Percentiles rank a stretch among this genome's conserved stretches.
phyloP scores from a whole-genome alignment of 2,888 invertebrate genomes.

The Hirtodrosophila confusa region DNA sequence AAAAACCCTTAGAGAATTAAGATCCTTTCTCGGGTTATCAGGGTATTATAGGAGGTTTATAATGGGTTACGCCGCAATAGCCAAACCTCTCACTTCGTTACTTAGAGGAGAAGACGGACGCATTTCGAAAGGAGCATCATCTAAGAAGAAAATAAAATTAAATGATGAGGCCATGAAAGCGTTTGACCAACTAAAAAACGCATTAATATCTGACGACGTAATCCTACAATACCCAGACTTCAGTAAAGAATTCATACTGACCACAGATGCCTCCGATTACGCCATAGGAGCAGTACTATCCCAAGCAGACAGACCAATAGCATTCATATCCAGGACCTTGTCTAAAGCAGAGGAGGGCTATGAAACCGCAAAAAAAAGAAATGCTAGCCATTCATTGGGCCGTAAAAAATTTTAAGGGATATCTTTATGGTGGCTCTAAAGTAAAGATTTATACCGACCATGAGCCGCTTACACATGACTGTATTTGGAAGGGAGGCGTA shows the following conservation, averaged over 20 bases:
- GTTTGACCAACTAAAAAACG: conserved; percentile 4
- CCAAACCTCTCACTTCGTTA: conserved; percentile 5
- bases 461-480: conserved; percentile 17
- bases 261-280: conserved; percentile 10
- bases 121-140: conserved; percentile 1
- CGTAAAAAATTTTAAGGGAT: neutral
- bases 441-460: conserved; percentile 15
- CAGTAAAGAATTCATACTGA: conserved; percentile 6
- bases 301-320: conserved; percentile 1
- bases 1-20: conserved; percentile 11
- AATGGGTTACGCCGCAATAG: neutral
- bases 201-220: conserved; percentile 1
- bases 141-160: neutral
- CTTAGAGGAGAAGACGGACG: conserved; percentile 15
- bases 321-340: conserved; percentile 1
- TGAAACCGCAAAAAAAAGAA: neutral
- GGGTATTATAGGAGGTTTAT: conserved; percentile 15
- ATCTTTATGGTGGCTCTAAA: neutral
- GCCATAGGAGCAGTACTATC: conserved; percentile 4
- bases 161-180: conserved; percentile 6
- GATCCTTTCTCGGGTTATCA: conserved; percentile 9
- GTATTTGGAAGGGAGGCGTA: conserved; percentile 10
- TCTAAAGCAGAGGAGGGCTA: neutral
- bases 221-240: conserved; percentile 18
- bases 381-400: conserved; percentile 4